These are phyloP conservation scores for Climacteris rufus DNA, from an alignment of 2,113 vertebrate genomes.

Conservation along the genomic window DNA sequence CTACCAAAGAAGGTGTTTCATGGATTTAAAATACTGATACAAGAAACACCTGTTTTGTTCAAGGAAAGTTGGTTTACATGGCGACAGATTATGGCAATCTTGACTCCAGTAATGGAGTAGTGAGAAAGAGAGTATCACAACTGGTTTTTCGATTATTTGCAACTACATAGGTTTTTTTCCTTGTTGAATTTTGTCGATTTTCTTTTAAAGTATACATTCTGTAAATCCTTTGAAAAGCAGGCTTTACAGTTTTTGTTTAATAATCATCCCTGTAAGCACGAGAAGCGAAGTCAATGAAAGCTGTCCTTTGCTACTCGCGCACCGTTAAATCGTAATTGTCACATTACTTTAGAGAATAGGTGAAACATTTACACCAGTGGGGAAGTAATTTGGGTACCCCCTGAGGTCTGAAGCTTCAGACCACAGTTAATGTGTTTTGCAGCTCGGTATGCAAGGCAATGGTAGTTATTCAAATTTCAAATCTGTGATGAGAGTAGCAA, in stretches of 20 bases:
- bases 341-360: not conserved
- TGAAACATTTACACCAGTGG: not conserved
- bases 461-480: not conserved
- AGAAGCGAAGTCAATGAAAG: not conserved
- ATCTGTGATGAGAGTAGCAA: not conserved
- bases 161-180: not conserved
- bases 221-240: not conserved
- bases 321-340: not conserved
- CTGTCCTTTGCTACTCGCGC: not conserved
- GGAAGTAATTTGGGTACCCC: not conserved
- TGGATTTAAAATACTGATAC: not conserved
- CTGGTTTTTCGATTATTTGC: not conserved
- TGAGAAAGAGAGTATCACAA: not conserved
- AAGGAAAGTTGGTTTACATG: not conserved
- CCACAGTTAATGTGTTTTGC: not conserved
- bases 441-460: not conserved
- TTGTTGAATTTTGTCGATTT: not conserved
- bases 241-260: not conserved
- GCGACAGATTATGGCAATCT: not conserved
- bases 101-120: not conserved
- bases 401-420: not conserved
- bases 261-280: accelerated
- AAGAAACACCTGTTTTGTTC: not conserved
- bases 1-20: not conserved
- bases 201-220: not conserved